These are phyloP conservation scores for Tetrao urogallus DNA, from an alignment of 2,113 vertebrate species.

Conservation along the genomic window DNA sequence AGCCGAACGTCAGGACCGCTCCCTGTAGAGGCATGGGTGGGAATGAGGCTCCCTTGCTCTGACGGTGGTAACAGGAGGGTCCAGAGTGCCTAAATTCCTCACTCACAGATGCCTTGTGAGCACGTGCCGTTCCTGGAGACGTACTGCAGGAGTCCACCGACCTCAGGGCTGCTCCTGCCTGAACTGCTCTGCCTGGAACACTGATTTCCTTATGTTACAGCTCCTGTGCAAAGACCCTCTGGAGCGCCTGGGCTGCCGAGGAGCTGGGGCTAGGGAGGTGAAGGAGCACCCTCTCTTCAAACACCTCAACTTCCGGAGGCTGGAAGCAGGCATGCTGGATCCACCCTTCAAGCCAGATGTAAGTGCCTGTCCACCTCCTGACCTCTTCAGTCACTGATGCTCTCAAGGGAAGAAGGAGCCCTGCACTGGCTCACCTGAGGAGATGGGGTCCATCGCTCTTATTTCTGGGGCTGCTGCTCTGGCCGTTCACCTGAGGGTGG, in stretches of 20 bases:
- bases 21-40: neutral
- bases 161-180: neutral
- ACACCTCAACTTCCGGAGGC: slow-evolving; percentile 93
- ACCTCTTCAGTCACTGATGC: neutral
- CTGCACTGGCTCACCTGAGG: neutral
- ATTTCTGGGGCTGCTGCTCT: neutral
- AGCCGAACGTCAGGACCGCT: neutral
- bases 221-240: slow-evolving; percentile 92
- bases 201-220: slow-evolving; percentile 72
- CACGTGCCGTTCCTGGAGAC: neutral
- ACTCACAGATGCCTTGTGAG: neutral
- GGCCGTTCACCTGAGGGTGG: neutral
- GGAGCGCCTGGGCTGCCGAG: slow-evolving; percentile 88
- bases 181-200: neutral
- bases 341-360: slow-evolving; percentile 95
- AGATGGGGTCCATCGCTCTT: neutral
- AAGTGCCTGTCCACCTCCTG: slow-evolving; percentile 56
- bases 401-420: neutral
- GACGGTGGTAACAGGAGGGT: neutral
- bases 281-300: slow-evolving; percentile 92
- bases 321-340: slow-evolving; percentile 94
- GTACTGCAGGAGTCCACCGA: neutral
- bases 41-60: neutral
- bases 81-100: neutral
- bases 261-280: slow-evolving; percentile 88